Base-by-base conservation (phyloP, 2,113 vertebrate species). In the Ramphastos sulfuratus region DNA sequence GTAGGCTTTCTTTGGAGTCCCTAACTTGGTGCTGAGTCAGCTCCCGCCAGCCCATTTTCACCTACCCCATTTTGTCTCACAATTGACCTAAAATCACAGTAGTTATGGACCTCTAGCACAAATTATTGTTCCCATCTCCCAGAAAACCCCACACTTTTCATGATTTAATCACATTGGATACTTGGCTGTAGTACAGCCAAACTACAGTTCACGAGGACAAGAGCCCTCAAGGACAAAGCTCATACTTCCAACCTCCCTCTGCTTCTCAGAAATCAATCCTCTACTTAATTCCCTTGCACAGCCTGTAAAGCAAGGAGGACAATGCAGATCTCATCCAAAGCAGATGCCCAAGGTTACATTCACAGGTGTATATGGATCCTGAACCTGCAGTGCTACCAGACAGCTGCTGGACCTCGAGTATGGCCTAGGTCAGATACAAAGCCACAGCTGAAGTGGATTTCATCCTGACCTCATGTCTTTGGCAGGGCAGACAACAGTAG, bases 351-450 rank as follows among this genome's bases (percentile, higher is more conserved):
- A 58, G 70, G 12, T 73, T 42, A 23, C 1, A 0, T 27, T 52
- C 39, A 20, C 7, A 21, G 0, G 0, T 9, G 17, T 24, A 61
- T 31, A 42, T 3, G 12, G 69, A 58, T 25, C 23, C 56, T 69
- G n/a, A 85, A 44, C 4, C 12, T 46, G 21, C n/a, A 46, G 7
- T 4, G 48, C 39, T 28, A 37, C 37, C 71, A 23, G 15, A 18
- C 7, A 2, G 0, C 37, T 61, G 59, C 33, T 24, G 46, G n/a
- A 90, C 21, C 15, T 61, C 58, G 17, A 66, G 61, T 25, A 75
- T 56, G 37, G 35, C 28, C 83, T 46, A 76, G 16, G 37, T 56
- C 48, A 79, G 71, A 52, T 5, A 24, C 4, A 35, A 24, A 60
- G 31, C 15, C 7, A 14, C 0, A 19, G 2, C 3, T n/a, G 58